Conservation (phyloP, 2,113 vertebrate genomes). For the Heteronetta atricapilla region DNA sequence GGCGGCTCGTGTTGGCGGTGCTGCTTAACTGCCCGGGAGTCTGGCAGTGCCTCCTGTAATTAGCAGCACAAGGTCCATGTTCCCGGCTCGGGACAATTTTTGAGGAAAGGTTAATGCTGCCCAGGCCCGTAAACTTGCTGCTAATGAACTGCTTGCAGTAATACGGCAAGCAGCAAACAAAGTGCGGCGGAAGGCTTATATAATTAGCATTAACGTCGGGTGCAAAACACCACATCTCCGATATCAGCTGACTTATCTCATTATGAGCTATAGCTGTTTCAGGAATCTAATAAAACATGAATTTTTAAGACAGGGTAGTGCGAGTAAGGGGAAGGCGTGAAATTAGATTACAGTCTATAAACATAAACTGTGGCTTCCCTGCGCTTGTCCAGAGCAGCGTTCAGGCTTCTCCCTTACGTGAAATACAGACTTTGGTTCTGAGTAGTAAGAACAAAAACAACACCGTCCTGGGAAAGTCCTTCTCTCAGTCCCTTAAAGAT, state of each 20-base stretch:
- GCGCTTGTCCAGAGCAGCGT: not conserved
- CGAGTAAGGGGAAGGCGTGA: slow-evolving; percentile 14
- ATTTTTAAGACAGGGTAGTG: slow-evolving; percentile 36
- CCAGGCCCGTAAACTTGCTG: not conserved
- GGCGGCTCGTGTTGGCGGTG: not conserved
- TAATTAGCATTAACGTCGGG: slow-evolving; percentile 31
- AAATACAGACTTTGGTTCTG: not conserved
- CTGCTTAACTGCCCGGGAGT: not conserved
- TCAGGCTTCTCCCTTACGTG: not conserved
- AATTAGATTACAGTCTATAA: slow-evolving; percentile 51
- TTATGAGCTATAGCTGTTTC: not conserved
- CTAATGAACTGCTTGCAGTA: slow-evolving; percentile 26
- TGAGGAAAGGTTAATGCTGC: slow-evolving; percentile 39
- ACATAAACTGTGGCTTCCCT: slow-evolving; percentile 13
- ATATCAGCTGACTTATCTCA: slow-evolving; percentile 10
- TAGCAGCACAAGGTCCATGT: slow-evolving; percentile 24
- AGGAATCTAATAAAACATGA: slow-evolving; percentile 30
- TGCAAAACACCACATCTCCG: not conserved
- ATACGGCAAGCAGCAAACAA: not conserved
- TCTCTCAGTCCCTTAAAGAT: not conserved
- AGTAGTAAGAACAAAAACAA: not conserved
- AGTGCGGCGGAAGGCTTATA: slow-evolving; percentile 3
- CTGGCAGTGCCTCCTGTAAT: slow-evolving; percentile 20
- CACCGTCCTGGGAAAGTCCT: not conserved
- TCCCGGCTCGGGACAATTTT: slow-evolving; percentile 25